Conservation (phyloP, 2,888 invertebrate genomes). For the Mythimna lalbum region DNA sequence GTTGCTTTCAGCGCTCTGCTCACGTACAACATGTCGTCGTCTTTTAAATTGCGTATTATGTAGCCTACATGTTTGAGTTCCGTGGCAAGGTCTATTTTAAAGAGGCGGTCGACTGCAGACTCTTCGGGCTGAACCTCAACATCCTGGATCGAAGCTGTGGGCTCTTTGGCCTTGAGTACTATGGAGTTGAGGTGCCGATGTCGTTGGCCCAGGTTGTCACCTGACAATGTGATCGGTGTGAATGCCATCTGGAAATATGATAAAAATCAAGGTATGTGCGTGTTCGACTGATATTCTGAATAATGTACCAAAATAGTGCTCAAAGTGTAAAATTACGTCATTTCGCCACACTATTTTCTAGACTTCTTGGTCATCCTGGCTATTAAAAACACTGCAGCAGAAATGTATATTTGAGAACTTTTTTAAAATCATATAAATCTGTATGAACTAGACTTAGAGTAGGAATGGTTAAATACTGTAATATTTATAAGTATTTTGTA, state of each 20-base stretch:
- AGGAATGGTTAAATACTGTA: too few relatives aligned
- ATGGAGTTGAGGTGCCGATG: slow-evolving; percentile 73
- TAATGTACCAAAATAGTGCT: too few relatives aligned
- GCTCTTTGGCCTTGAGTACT: slow-evolving; percentile 62
- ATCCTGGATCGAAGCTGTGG: slow-evolving; percentile 38
- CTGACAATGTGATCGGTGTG: slow-evolving; percentile 69
- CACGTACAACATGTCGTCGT: slow-evolving; percentile 80
- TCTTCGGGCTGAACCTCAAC: slow-evolving; percentile 66
- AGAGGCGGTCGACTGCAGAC: slow-evolving; percentile 75
- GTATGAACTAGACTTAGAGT: too few relatives aligned
- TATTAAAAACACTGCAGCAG: slow-evolving; percentile 13
- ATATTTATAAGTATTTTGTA: too few relatives aligned
- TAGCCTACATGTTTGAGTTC: slow-evolving; percentile 74
- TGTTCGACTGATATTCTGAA: background rate
- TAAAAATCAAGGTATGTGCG: background rate
- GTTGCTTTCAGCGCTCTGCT: slow-evolving; percentile 76
- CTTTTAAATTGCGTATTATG: slow-evolving; percentile 75
- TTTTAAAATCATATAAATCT: too few relatives aligned
- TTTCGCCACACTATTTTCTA: background rate
- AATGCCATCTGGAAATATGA: slow-evolving; percentile 64
- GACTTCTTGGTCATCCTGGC: slow-evolving; percentile 9
- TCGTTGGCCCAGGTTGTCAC: slow-evolving; percentile 73
- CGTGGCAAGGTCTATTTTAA: slow-evolving; percentile 80
- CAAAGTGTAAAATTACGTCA: background rate
- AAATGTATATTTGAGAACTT: background rate